Base-by-base conservation (phyloP, 1,140 invertebrate species). In the Centruroides vittatus region DNA sequence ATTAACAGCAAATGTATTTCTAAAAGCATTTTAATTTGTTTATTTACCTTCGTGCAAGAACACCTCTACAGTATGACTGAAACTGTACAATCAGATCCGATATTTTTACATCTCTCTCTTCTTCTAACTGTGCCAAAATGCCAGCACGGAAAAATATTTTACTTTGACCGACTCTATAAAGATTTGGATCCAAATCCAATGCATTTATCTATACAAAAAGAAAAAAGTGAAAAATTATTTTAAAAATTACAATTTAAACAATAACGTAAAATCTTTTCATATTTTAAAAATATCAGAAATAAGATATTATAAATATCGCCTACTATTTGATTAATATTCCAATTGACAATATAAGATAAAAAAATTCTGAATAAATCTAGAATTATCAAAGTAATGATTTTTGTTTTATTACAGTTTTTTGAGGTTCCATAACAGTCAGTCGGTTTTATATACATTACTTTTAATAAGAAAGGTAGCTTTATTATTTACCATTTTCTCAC, bases 141-240 rank as follows among this genome's bases (percentile, higher is more conserved):
- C 97, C 96, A 67, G 96, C 95, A 64, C 96, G 82, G 81, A 98
- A 97, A 79, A 98, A 98, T 68, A 98, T 95, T 76, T 98, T 98
- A 55, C 92, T 96, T 73, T 97, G 93, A 50, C 95, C 95, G 65
- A 98, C 89, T 52, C 95, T 80, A 75, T 89, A 99, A 12, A 99
- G 76, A 75, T 98, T 98, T 9, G 87, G 83, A 73, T 99, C 96
- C 49, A 99, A 76, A 73, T 99, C 97, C 64, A 99, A 77, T 34
- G 89, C 89, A 71, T 89, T 82, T 66, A 99, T 97, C 64, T 65
- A 34, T 4, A 46, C 47, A 35, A 7, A 62, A 53, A 23, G 23
- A 23, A 23, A 23, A 1, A 23, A 23, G 23, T 23, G 23, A 0
- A 23, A 23, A 23, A 23, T 23, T 23, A 23, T 23, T 2, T 23